Percentiles rank a stretch among this genome's conserved stretches.
Evolutionary conservation across 2,113 vertebrate species (phyloP).

Genomic region (Thoracochromis brauschi): DNA sequence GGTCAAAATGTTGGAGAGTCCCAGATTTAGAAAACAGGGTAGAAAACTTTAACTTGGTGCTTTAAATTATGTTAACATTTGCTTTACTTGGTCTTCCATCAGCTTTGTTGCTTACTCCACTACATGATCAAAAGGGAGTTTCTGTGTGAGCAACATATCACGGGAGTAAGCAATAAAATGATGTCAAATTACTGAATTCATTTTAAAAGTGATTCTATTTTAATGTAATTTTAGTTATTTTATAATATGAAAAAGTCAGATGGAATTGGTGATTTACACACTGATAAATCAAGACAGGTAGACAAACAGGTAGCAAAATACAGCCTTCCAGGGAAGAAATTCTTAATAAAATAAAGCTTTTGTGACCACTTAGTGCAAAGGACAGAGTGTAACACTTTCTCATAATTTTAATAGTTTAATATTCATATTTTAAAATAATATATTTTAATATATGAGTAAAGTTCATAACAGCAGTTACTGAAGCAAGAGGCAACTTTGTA

Average conservation of each 20-base stretch:
- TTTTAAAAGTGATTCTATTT: not conserved
- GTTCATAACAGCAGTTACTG: not conserved
- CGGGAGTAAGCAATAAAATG: not conserved
- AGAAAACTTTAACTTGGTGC: not conserved
- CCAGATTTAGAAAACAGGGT: not conserved
- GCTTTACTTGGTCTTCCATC: not conserved
- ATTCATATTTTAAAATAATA: not conserved
- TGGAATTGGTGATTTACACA: not conserved
- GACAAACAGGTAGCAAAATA: not conserved
- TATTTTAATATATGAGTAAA: not conserved
- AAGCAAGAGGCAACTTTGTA: not conserved
- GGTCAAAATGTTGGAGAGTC: accelerated
- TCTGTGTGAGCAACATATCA: not conserved
- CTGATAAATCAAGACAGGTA: not conserved
- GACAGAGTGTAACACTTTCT: not conserved
- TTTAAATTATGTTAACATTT: not conserved
- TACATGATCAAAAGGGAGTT: not conserved
- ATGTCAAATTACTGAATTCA: not conserved
- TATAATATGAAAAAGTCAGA: not conserved
- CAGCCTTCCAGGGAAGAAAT: not conserved
- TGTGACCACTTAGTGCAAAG: not conserved
- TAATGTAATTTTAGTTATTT: not conserved
- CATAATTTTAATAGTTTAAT: not conserved
- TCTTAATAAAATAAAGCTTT: not conserved
- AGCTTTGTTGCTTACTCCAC: not conserved